Conservation (phyloP, 2,888 invertebrate species). For the Furcula furcula region DNA sequence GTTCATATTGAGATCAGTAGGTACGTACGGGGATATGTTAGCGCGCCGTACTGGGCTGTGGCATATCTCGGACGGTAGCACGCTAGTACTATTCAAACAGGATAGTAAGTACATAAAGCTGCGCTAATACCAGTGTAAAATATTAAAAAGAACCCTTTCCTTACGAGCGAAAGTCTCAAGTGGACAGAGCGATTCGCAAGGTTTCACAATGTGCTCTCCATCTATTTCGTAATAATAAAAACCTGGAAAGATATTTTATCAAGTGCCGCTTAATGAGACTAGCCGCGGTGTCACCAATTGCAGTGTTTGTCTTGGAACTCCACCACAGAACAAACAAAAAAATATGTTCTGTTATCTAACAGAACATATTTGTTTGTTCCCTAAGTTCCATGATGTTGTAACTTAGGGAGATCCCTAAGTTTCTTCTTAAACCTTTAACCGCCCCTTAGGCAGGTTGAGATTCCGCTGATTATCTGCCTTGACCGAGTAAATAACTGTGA, state of each 20-base stretch:
- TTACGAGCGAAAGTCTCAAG: constrained; percentile 40
- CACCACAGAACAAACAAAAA: no score
- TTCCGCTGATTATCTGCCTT: constrained; percentile 39
- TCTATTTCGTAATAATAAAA: constrained; percentile 46
- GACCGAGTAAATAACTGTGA: constrained; percentile 44
- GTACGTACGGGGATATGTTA: constrained; percentile 20
- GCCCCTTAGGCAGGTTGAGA: constrained; percentile 4
- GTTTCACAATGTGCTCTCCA: constrained; percentile 46
- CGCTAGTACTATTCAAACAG: not conserved
- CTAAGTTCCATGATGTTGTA: no score
- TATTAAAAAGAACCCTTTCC: constrained; percentile 30
- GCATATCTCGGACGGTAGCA: not conserved
- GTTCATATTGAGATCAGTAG: constrained; percentile 27
- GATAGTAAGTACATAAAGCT: not conserved
- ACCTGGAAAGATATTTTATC: constrained; percentile 45
- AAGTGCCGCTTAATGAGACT: constrained; percentile 36
- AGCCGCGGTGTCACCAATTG: constrained; percentile 6
- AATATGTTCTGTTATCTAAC: no score
- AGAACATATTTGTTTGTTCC: no score
- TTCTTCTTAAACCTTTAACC: no score
- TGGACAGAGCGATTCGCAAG: constrained; percentile 38
- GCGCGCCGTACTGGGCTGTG: constrained; percentile 3
- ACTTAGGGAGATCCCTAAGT: no score
- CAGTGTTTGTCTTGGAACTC: constrained; percentile 4
- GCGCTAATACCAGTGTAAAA: no score